Evolutionary conservation across 2,888 invertebrate species (phyloP).

Genomic region (Ornithoptera alexandrae): DNA sequence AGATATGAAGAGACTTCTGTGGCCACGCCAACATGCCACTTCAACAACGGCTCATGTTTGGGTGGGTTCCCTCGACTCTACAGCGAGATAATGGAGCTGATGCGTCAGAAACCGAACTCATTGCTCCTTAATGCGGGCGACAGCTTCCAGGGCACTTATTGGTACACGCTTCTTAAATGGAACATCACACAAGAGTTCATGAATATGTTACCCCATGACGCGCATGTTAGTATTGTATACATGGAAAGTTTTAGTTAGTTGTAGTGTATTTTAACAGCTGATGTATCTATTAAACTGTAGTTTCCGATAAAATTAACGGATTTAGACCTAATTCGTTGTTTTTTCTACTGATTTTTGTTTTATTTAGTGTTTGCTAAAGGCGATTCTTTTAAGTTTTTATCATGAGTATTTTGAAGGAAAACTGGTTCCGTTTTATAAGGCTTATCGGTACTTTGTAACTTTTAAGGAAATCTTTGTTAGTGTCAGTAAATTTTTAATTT

Average conservation of each 20-base stretch:
- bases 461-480: no score
- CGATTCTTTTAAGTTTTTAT: no score
- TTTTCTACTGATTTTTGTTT: no score
- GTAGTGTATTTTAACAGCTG: background rate
- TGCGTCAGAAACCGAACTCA: constrained; percentile 74
- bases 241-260: background rate
- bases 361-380: no score
- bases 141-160: constrained; percentile 90
- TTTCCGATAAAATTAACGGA: no score
- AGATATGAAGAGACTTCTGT: constrained; percentile 83
- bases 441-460: no score
- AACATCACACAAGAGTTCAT: constrained; percentile 86
- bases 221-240: constrained; percentile 79
- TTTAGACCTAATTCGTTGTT: no score
- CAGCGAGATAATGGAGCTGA: constrained; percentile 73
- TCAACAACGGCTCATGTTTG: constrained; percentile 78
- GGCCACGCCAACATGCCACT: constrained; percentile 77
- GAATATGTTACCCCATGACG: constrained; percentile 87
- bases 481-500: no score
- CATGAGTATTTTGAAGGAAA: no score
- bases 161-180: constrained; percentile 87
- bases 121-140: constrained; percentile 91
- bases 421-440: no score
- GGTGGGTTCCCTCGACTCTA: constrained; percentile 85
- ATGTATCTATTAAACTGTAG: background rate